Evolutionary conservation across 2,113 vertebrate genomes (phyloP), one percentile per base, ranked within the genome.

Genomic region (Numenius arquata): DNA sequence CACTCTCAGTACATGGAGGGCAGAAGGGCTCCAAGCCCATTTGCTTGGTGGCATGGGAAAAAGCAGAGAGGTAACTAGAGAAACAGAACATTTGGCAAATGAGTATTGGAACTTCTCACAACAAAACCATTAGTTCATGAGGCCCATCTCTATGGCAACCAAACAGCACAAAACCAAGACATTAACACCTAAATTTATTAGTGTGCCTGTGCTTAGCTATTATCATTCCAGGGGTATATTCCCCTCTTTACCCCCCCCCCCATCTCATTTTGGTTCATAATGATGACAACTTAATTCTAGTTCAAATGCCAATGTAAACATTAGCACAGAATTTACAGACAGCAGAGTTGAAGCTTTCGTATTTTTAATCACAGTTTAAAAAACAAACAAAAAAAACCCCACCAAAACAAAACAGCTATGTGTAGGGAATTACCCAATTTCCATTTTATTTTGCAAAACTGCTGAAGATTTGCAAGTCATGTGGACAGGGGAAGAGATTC

Each of bases 61-160:
- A 73, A 70, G 34, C 78, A 20, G 48, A 73, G 89, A 78, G 55
- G 27, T 40, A 38, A 29, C 23, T 55, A 56, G 82, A 93, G 71
- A 90, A 92, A 95, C 55, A 43, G 83, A 95, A 65, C 53, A 61
- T 91, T 92, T 95, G 92, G 91, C 85, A 97, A 96, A 92, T 8
- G 7, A 6, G 53, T 6, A 38, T 48, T 93, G 70, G 70, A 89
- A 94, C 93, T 95, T 76, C 95, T 85, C 95, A 95, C 95, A 97
- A 97, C 95, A 96, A 97, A 96, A 95, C 77, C 90, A 82, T 94
- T 75, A 93, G 97, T 93, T 92, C 85, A 78, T 45, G 91, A 38
- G 1, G 94, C 66, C 92, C 38, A 73, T 98, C 73, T 23, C 98
- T 91, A 96, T 96, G 94, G 83, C 96, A 95, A 98, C 98, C 93